Evolutionary conservation across 2,113 vertebrate species (phyloP).

Genomic region (Mesoclemmys tuberculata): DNA sequence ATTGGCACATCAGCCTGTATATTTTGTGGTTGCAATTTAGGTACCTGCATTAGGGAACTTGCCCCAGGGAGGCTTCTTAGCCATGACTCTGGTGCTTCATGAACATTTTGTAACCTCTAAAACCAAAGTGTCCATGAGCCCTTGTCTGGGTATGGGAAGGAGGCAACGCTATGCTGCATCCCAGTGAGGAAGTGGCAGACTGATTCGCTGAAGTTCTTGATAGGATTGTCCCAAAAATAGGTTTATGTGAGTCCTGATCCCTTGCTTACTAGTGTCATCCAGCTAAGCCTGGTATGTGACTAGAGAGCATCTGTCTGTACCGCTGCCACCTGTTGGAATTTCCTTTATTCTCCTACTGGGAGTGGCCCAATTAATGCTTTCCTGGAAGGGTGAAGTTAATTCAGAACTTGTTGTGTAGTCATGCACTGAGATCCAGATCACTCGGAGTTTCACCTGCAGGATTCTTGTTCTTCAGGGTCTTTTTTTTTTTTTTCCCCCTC

Average conservation of each 20-base stretch:
- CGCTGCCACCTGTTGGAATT: conserved; percentile 57
- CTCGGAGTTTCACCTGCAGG: not conserved
- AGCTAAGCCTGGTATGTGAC: conserved; percentile 46
- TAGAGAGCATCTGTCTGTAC: not conserved
- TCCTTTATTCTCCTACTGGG: conserved; percentile 50
- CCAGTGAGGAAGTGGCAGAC: not conserved
- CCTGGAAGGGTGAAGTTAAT: conserved; percentile 4
- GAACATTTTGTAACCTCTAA: not conserved
- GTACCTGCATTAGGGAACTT: not conserved
- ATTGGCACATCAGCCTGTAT: not conserved
- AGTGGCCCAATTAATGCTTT: conserved; percentile 47
- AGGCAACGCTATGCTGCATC: not conserved
- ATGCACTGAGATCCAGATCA: not conserved
- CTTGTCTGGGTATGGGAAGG: not conserved
- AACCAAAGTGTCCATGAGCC: not conserved
- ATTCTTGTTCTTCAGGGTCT: not conserved
- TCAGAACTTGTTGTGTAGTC: not conserved
- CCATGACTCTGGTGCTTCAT: not conserved
- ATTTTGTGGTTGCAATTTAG: not conserved
- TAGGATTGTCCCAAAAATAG: conserved; percentile 62
- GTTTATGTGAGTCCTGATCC: conserved; percentile 52
- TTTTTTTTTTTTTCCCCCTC: not conserved
- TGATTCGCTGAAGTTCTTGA: conserved; percentile 6
- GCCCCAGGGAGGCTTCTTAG: not conserved
- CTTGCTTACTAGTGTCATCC: not conserved